Conservation (phyloP, 2,888 invertebrate species). For the Dicranocentrus wangi region DNA sequence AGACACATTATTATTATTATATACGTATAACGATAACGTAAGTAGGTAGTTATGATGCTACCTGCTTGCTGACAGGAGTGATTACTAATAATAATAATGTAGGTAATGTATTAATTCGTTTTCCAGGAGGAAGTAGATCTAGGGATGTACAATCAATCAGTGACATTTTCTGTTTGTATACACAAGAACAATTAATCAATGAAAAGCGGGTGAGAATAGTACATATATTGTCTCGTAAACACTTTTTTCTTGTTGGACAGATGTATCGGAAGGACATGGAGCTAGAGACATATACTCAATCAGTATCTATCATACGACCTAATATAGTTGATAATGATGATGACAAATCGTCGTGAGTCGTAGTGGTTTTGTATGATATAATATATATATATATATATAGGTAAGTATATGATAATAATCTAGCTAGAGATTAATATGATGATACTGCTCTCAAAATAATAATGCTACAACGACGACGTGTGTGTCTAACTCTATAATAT, state of each 20-base stretch:
- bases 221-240: constrained; percentile 58
- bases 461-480: constrained; percentile 14
- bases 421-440: no score
- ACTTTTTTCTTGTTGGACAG: constrained; percentile 56
- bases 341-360: not conserved
- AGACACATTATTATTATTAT: constrained; percentile 20
- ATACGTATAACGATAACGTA: no score
- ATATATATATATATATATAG: constrained; percentile 1
- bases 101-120: constrained; percentile 46
- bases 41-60: not conserved
- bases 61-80: not conserved
- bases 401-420: no score
- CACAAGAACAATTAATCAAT: no score
- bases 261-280: constrained; percentile 59
- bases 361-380: not conserved
- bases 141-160: constrained; percentile 30
- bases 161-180: no score
- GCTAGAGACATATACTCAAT: no score
- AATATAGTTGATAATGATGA: not conserved
- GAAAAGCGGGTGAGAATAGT: constrained; percentile 50
- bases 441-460: constrained; percentile 56
- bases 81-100: not conserved
- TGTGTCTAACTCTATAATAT: constrained; percentile 16
- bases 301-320: not conserved
- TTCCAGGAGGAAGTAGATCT: constrained; percentile 27